A percentile compares a stretch with the other conserved stretches of the same genome.
phyloP scores from a whole-genome alignment of 2,888 invertebrate genomes.

The Thyatira batis region DNA sequence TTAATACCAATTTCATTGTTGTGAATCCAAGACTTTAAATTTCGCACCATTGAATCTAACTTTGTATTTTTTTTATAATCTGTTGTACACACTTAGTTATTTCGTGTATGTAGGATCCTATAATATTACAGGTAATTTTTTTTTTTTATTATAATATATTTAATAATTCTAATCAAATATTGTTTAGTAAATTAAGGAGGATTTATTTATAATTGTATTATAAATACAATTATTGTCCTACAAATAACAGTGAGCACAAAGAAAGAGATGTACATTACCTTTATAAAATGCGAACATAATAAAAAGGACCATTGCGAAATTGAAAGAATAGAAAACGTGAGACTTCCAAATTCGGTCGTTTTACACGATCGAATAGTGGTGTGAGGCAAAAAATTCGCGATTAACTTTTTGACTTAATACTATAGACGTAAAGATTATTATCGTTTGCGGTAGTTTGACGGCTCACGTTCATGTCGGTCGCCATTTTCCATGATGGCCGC shows the following conservation, averaged over 20 bases:
- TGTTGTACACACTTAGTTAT: too few relatives aligned
- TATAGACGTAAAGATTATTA: conserved; percentile 18
- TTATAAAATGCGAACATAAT: background rate
- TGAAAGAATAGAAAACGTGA: conserved; percentile 27
- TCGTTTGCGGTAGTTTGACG: conserved; percentile 54
- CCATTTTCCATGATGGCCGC: conserved; percentile 78
- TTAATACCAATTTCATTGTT: too few relatives aligned
- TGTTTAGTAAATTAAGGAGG: too few relatives aligned
- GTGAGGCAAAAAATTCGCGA: conserved; percentile 20
- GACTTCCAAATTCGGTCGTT: conserved; percentile 55
- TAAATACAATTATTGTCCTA: too few relatives aligned
- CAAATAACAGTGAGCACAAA: background rate
- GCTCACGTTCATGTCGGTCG: conserved; percentile 56
- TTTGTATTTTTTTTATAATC: too few relatives aligned
- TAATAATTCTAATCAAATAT: too few relatives aligned
- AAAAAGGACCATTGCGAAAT: conserved; percentile 8
- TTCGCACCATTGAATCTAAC: too few relatives aligned
- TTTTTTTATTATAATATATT: too few relatives aligned
- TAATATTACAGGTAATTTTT: too few relatives aligned
- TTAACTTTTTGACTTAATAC: conserved; percentile 23
- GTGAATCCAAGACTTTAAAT: too few relatives aligned
- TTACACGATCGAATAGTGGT: conserved; percentile 66
- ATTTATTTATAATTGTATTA: too few relatives aligned
- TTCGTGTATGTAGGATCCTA: too few relatives aligned
- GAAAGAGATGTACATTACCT: conserved; percentile 4